Evolutionary conservation across 2,797 vertebrate species (phyloP), one percentile per base, ranked within the genome.

Genomic region (Enteromius mattozi): DNA sequence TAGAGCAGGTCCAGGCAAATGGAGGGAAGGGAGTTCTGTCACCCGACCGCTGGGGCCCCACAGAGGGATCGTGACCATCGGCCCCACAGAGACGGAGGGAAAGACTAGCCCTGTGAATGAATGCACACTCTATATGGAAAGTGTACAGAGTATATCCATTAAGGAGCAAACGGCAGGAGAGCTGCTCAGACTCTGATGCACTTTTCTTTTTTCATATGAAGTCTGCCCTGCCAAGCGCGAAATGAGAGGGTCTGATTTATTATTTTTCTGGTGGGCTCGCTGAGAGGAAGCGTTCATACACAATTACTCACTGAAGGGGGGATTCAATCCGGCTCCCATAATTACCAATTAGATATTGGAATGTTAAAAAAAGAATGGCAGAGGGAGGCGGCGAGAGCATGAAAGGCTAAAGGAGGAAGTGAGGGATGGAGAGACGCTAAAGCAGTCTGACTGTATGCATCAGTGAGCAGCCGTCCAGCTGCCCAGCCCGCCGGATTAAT

Each of bases 341-440:
- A 95, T 95, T 95, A 95, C 94, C 94, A 95, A 96, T 96, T 96
- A 95, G 94, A 96, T 95, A 94, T 93, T 92, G 94, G 94, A 96
- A 95, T 94, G 94, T 94, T 90, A 85, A 94, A 93, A 93, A 90
- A 87, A 84, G 78, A 81, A 84, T 49, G 81, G 56, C 80, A 59
- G 56, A 70, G 51, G 30, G 74, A 87, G 72, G 66, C 61, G 16
- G 63, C 7, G 81, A 82, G 47, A 74, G 83, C 66, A 27, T 63
- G 84, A 82, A 89, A 49, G 82, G 21, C 86, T 35, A 63, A 65
- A 83, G 80, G 74, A 70, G 71, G 70, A 74, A 56, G 63, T 68
- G 66, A 85, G 81, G 81, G 82, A 86, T 86, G 86, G 85, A 89
- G 87, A 56, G 92, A 91, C 83, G 88, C 85, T 16, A 51, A 75